These are phyloP conservation scores for Canis aureus DNA, from an alignment of 2,113 vertebrate genomes.

Conservation along the genomic window DNA sequence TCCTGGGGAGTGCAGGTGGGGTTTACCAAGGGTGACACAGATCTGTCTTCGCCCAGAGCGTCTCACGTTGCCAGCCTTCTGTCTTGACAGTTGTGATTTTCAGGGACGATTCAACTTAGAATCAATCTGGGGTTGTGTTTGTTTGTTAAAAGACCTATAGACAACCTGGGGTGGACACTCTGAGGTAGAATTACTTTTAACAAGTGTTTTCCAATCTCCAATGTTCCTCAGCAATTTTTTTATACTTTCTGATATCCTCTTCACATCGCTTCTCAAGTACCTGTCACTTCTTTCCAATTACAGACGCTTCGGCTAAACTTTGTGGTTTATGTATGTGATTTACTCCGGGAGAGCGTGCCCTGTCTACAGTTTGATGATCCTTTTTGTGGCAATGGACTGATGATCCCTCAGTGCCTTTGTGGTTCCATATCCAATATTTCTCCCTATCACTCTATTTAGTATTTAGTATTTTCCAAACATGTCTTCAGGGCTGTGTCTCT, in stretches of 20 bases:
- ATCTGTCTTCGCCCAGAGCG: slow-evolving; percentile 62
- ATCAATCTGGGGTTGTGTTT: background rate
- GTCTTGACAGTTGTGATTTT: background rate
- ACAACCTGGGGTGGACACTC: background rate
- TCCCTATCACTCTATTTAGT: background rate
- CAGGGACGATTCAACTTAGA: background rate
- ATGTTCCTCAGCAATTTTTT: slow-evolving; percentile 39
- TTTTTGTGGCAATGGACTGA: background rate
- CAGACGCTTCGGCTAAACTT: background rate
- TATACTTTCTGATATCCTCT: background rate
- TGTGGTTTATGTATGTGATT: background rate
- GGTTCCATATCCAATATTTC: background rate
- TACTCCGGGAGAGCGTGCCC: background rate
- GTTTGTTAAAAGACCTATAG: slow-evolving; percentile 4
- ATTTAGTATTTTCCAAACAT: background rate
- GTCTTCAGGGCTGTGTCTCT: background rate
- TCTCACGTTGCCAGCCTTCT: background rate
- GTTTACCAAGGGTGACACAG: slow-evolving; percentile 43
- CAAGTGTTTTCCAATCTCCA: background rate
- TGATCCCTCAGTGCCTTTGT: background rate
- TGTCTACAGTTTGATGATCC: background rate
- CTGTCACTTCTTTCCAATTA: background rate
- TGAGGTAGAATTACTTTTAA: slow-evolving; percentile 12
- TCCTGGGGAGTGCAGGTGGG: slow-evolving; percentile 63
- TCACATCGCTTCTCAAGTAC: background rate